These are phyloP conservation scores for Loris lydekkerianus DNA, from an alignment of 2,797 vertebrate genomes.

Conservation along the genomic window DNA sequence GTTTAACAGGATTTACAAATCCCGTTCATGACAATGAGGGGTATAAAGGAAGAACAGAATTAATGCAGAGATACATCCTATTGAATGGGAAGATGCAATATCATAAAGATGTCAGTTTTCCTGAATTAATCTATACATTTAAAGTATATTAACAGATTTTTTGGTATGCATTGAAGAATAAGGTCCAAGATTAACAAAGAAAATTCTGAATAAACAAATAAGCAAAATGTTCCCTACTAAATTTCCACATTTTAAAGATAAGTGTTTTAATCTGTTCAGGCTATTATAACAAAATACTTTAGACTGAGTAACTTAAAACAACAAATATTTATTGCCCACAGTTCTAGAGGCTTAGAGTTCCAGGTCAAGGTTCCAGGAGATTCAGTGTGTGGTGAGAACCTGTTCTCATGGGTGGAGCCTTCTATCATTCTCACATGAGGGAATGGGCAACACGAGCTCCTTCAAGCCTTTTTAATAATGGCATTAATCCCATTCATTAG, in stretches of 20 bases:
- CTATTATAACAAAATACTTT: no score
- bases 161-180: neutral
- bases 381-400: no score
- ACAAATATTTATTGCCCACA: no score
- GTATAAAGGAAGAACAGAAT: neutral
- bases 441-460: neutral
- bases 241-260: neutral
- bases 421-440: neutral
- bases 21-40: neutral
- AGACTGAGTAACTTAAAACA: no score
- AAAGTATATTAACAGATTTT: neutral
- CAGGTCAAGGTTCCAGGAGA: neutral
- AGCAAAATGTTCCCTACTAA: conserved; percentile 1
- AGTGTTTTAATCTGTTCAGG: no score
- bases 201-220: neutral
- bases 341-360: neutral
- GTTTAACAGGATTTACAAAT: no score
- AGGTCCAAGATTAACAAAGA: neutral
- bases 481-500: neutral
- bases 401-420: no score
- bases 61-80: neutral
- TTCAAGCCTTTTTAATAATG: neutral
- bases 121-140: neutral
- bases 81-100: neutral
- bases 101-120: neutral